Evolutionary conservation across 2,797 vertebrate genomes (phyloP).

Genomic region (Morelia viridis): DNA sequence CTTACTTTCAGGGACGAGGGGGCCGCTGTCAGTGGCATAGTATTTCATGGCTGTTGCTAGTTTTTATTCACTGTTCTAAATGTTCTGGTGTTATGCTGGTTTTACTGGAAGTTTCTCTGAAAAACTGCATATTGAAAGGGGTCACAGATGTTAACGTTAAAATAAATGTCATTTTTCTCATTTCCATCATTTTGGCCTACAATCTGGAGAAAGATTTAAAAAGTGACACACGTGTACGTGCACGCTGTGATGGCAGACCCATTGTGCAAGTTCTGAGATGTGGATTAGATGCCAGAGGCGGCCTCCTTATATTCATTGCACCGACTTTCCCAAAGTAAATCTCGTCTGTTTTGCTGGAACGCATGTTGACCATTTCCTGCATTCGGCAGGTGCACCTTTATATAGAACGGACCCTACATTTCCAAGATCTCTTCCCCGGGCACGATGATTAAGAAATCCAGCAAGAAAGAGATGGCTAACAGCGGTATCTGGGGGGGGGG

Average conservation of each 20-base stretch:
- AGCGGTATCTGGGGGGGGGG: no score
- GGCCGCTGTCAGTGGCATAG: neutral
- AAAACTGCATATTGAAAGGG: neutral
- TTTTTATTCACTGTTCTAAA: neutral
- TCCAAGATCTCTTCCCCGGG: neutral
- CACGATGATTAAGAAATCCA: neutral
- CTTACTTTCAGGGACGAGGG: neutral
- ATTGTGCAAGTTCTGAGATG: neutral
- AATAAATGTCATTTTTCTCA: neutral
- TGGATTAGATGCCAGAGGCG: neutral
- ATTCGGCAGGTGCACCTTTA: neutral
- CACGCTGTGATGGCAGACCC: neutral
- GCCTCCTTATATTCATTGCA: no score
- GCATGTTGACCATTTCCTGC: neutral
- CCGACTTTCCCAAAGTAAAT: neutral
- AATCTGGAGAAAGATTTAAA: neutral
- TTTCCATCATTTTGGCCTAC: neutral
- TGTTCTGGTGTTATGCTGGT: neutral
- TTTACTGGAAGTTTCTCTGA: neutral
- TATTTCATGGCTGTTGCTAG: neutral
- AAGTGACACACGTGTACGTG: neutral
- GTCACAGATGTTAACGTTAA: neutral
- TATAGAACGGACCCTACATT: neutral
- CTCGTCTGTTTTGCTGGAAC: neutral
- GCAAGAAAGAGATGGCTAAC: no score